A percentile compares a stretch with the other conserved stretches of the same genome.
Conservation (phyloP, 2,113 vertebrate genomes). For the Callaeas wilsoni region DNA sequence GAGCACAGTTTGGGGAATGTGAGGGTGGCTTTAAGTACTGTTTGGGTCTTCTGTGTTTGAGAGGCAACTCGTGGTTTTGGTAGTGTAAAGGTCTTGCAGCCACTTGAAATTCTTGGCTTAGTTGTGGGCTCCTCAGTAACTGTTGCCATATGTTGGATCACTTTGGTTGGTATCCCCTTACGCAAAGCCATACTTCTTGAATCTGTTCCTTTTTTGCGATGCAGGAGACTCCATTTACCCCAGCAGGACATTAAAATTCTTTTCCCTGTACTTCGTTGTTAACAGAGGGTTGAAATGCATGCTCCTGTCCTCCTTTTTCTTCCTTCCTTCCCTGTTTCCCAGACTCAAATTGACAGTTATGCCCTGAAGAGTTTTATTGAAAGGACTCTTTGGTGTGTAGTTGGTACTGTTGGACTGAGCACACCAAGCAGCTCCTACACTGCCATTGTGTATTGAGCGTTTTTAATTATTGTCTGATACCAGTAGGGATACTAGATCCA, state of each 20-base stretch:
- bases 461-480: background rate
- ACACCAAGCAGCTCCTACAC: background rate
- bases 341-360: background rate
- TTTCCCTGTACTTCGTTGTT: background rate
- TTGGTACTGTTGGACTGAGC: background rate
- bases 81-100: background rate
- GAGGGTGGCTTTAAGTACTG: background rate
- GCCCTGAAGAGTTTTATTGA: background rate
- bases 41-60: background rate
- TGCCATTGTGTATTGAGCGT: background rate
- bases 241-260: background rate
- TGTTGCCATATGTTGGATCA: background rate
- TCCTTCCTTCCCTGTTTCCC: background rate
- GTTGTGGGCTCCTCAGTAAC: background rate
- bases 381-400: background rate
- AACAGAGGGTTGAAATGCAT: background rate
- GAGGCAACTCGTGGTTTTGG: background rate
- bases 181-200: background rate
- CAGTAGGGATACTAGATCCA: background rate
- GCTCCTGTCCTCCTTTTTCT: background rate
- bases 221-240: background rate
- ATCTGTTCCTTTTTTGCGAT: conserved; percentile 11
- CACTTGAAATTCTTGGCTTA: conserved; percentile 38
- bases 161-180: conserved; percentile 14
- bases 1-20: background rate